Conservation (phyloP, 2,888 invertebrate genomes). For the Troides oblongomaculatus region DNA sequence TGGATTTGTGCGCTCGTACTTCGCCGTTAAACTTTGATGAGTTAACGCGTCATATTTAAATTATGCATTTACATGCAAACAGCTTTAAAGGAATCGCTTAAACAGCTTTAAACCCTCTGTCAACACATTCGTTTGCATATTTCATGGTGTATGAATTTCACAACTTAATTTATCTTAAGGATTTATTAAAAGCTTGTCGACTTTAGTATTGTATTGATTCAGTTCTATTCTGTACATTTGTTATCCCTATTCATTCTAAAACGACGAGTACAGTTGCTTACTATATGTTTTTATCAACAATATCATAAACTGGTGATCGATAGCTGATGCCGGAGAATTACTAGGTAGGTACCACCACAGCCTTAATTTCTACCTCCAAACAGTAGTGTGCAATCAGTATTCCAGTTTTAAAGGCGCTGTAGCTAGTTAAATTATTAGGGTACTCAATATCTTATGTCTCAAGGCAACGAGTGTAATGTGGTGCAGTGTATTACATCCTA, state of each 20-base stretch:
- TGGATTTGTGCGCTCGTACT: background rate
- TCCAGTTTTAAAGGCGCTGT: no score
- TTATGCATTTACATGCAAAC: conserved; percentile 22
- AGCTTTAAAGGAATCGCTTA: conserved; percentile 6
- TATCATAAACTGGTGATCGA: no score
- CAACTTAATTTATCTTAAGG: background rate
- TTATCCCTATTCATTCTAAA: background rate
- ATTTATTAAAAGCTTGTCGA: no score
- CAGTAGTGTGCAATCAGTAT: no score
- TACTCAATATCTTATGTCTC: no score
- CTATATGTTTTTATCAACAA: background rate
- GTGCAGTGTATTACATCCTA: no score
- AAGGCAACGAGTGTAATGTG: no score
- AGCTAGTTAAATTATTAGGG: no score
- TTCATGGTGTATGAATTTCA: conserved; percentile 2
- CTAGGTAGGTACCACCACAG: no score
- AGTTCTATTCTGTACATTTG: background rate
- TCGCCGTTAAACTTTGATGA: background rate
- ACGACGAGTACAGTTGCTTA: background rate
- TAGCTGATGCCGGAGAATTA: no score
- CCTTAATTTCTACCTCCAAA: no score
- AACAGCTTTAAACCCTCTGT: background rate
- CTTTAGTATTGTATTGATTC: background rate
- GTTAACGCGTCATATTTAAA: background rate
- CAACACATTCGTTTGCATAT: conserved; percentile 16